phyloP scores from a whole-genome alignment of 2,888 invertebrate genomes.

The Lissonota sp. region DNA sequence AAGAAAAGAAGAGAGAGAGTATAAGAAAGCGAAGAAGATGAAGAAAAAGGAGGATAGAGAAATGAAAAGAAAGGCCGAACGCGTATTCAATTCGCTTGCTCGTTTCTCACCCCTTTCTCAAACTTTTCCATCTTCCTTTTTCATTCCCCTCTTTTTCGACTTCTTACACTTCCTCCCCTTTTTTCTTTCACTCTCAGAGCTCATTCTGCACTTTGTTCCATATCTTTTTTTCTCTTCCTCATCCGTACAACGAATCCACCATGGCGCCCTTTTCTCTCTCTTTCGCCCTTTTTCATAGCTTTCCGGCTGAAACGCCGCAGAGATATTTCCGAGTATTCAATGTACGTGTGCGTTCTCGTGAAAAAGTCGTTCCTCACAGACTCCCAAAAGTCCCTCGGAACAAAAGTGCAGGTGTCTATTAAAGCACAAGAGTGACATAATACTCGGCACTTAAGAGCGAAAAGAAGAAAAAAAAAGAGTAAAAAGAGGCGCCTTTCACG shows the following conservation, averaged over 20 bases:
- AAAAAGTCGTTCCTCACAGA: conserved; percentile 47
- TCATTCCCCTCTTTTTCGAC: conserved; percentile 20
- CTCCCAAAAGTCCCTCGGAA: conserved; percentile 38
- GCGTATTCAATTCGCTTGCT: conserved; percentile 38
- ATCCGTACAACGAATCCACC: conserved; percentile 16
- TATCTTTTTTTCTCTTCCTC: conserved; percentile 23
- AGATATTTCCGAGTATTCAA: conserved; percentile 19
- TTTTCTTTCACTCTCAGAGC: conserved; percentile 18
- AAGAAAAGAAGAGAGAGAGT: background rate
- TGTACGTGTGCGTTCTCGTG: conserved; percentile 14
- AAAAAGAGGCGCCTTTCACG: background rate
- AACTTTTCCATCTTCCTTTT: background rate
- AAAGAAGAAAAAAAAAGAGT: conserved; percentile 30
- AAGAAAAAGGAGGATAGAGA: conserved; percentile 21
- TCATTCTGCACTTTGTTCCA: conserved; percentile 34
- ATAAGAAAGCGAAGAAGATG: background rate
- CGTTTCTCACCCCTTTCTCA: conserved; percentile 7
- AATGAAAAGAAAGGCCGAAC: conserved; percentile 27
- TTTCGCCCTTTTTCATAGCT: background rate
- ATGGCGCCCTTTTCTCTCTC: background rate
- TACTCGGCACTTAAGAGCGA: conserved; percentile 77
- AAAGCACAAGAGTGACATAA: conserved; percentile 79
- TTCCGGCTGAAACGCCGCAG: conserved; percentile 21
- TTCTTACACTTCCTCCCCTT: conserved; percentile 8
- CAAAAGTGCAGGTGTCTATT: conserved; percentile 77